A percentile compares a stretch with the other conserved stretches of the same genome.
phyloP scores from a whole-genome alignment of 2,888 invertebrate genomes.

The Phymatocera aterrima region DNA sequence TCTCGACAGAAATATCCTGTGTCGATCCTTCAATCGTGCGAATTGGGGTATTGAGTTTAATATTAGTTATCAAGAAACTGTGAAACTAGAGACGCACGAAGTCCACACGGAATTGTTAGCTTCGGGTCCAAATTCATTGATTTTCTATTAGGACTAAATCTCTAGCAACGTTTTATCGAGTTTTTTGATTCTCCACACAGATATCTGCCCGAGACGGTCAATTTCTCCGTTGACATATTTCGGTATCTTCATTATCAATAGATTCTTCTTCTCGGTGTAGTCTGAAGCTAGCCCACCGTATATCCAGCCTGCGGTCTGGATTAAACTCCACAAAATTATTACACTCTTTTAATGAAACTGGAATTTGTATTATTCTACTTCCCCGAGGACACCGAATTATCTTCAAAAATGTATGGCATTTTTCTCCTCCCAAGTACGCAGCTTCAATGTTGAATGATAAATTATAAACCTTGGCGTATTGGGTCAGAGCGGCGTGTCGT shows the following conservation, averaged over 20 bases:
- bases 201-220: too few species aligned
- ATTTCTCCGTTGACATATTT: too few species aligned
- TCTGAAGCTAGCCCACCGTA: too few species aligned
- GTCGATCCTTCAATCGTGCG: neutral
- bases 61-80: neutral
- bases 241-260: too few species aligned
- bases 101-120: neutral
- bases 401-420: neutral
- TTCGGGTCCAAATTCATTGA: neutral
- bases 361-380: too few species aligned
- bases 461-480: neutral
- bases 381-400: too few species aligned
- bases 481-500: neutral
- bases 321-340: too few species aligned
- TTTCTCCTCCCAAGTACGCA: neutral
- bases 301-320: too few species aligned
- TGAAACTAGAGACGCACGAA: neutral
- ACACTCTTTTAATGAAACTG: neutral
- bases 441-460: neutral
- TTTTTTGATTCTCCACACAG: too few species aligned
- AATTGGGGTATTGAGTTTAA: constrained; percentile 7
- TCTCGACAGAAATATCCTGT: constrained; percentile 22
- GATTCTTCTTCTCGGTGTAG: too few species aligned
- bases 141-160: too few species aligned
- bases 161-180: too few species aligned